Evolutionary conservation across 2,113 vertebrate genomes (phyloP).

Genomic region (Paraplagusia blochii): DNA sequence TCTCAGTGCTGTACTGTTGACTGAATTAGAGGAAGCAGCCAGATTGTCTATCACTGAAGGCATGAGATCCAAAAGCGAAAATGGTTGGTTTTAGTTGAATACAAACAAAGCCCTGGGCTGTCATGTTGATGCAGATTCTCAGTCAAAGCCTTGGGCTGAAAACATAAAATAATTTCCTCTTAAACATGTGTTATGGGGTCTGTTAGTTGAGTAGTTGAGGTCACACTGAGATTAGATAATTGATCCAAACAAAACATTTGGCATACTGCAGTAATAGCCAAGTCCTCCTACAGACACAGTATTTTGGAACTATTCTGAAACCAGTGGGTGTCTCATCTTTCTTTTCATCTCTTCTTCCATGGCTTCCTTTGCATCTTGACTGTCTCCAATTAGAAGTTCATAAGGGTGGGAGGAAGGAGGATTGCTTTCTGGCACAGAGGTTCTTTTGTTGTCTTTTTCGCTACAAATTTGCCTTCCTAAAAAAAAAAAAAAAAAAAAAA

Average conservation of each 20-base stretch:
- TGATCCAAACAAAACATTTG: slow-evolving; percentile 60
- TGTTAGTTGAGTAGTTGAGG: slow-evolving; percentile 35
- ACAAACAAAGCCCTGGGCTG: slow-evolving; percentile 10
- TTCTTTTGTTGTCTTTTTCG: slow-evolving; percentile 61
- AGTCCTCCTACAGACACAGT: slow-evolving; percentile 40
- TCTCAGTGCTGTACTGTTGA: not conserved
- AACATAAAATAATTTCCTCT: slow-evolving; percentile 27
- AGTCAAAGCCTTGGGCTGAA: slow-evolving; percentile 18
- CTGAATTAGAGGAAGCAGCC: slow-evolving; percentile 18
- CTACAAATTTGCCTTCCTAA: slow-evolving; percentile 31
- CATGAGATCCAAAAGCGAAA: not conserved
- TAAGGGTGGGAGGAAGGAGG: slow-evolving; percentile 44
- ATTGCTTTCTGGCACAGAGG: slow-evolving; percentile 40
- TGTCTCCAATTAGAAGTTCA: slow-evolving; percentile 40
- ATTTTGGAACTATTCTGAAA: slow-evolving; percentile 45
- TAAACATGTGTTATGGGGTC: slow-evolving; percentile 24
- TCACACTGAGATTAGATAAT: slow-evolving; percentile 41
- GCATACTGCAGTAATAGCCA: slow-evolving; percentile 26
- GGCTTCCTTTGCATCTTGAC: slow-evolving; percentile 15
- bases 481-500: slow-evolving; percentile 7
- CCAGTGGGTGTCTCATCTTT: slow-evolving; percentile 46
- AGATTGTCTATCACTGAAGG: not conserved
- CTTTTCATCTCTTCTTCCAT: slow-evolving; percentile 16
- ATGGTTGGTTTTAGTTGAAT: slow-evolving; percentile 14
- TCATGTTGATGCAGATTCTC: too few species aligned